Percentiles rank a stretch among this genome's conserved stretches.
These are phyloP conservation scores for Umimayanthus kanabou DNA, from an alignment of 92 coral and sea anemone genomes.

Conservation along the genomic window DNA sequence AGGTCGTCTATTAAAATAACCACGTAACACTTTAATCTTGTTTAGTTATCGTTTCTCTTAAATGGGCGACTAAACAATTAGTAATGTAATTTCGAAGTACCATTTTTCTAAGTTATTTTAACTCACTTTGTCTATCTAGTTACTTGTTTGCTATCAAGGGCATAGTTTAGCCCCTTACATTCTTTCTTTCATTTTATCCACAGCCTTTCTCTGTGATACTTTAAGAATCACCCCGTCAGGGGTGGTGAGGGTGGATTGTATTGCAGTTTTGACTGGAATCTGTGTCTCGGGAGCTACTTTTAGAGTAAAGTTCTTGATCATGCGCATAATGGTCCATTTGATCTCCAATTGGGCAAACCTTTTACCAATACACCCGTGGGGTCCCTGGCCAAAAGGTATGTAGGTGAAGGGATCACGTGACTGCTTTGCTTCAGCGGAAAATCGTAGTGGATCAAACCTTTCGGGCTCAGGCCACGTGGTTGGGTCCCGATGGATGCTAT, in stretches of 20 bases:
- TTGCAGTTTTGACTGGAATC: not conserved
- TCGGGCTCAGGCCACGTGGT: not conserved
- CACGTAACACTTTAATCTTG: too few relatives aligned
- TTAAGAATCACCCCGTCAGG: not conserved
- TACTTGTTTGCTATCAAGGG: not conserved
- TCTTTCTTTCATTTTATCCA: not conserved
- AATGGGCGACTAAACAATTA: too few relatives aligned
- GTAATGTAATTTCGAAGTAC: too few relatives aligned
- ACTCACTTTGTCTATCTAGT: too few relatives aligned
- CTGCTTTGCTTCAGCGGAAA: not conserved
- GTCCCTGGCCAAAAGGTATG: conserved; percentile 8
- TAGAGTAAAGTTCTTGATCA: not conserved
- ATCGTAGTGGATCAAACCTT: not conserved
- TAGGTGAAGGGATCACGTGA: not conserved
- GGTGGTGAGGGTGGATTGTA: not conserved
- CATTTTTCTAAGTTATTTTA: too few relatives aligned
- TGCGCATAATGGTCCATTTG: not conserved
- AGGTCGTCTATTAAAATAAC: too few relatives aligned
- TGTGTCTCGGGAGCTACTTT: not conserved
- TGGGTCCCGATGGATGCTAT: conserved; percentile 9
- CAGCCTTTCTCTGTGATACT: not conserved
- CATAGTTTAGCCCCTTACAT: not conserved
- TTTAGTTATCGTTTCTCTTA: too few relatives aligned
- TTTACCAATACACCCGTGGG: not conserved
- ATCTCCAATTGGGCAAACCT: not conserved